Percentiles rank a stretch among this genome's conserved stretches.
Conservation (phyloP, 2,797 vertebrate genomes). For the Pseudotriccus pelzelni region DNA sequence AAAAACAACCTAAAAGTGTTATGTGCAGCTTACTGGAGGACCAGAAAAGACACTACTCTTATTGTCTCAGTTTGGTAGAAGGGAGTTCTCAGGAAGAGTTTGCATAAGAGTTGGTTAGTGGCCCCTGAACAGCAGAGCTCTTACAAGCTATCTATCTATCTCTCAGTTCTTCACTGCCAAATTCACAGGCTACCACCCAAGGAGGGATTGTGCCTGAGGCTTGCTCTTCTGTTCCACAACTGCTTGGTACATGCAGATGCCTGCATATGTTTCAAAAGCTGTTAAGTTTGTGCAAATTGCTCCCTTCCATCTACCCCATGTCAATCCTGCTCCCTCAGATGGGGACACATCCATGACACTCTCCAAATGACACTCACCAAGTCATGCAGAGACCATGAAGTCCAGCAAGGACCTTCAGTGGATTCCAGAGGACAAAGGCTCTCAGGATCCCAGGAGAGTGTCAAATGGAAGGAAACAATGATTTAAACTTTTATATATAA, state of each 20-base stretch:
- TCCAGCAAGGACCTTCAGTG: neutral
- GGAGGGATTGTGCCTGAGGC: neutral
- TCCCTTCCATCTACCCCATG: neutral
- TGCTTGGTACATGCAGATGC: neutral
- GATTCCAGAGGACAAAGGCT: neutral
- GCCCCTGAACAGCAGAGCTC: neutral
- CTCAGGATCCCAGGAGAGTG: neutral
- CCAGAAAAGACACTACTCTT: neutral
- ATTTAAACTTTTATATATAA: neutral
- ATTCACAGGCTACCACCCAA: conserved; percentile 7
- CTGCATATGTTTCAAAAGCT: neutral
- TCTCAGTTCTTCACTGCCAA: neutral
- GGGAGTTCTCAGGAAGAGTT: neutral
- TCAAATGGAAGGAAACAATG: neutral
- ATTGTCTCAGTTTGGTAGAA: neutral
- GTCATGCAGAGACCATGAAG: neutral
- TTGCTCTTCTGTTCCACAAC: neutral
- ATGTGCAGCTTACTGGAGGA: neutral
- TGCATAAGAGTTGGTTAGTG: neutral
- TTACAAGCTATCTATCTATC: neutral
- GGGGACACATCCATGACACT: neutral
- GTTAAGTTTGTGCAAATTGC: neutral
- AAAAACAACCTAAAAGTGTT: neutral
- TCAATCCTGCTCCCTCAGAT: neutral
- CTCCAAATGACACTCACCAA: neutral